Percentiles rank a stretch among this genome's conserved stretches.
Conservation (phyloP, 2,888 invertebrate genomes). For the Argynnis bischoffii region DNA sequence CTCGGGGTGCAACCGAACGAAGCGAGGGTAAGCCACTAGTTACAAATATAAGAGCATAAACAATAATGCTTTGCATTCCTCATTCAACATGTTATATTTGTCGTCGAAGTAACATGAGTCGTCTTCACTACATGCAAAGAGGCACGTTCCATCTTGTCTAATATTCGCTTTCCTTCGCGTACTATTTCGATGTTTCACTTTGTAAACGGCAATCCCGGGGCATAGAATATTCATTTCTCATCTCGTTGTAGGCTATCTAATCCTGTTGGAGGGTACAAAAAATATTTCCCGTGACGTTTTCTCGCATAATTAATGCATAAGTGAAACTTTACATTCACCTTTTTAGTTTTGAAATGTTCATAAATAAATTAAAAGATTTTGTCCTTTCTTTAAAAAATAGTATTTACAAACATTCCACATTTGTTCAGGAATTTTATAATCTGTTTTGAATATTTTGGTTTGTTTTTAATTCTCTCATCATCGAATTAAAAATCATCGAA, state of each 20-base stretch:
- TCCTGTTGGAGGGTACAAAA: conserved; percentile 42
- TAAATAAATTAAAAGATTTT: conserved; percentile 14
- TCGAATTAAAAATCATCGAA: too few relatives aligned
- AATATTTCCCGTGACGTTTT: conserved; percentile 44
- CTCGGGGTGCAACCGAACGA: too few relatives aligned
- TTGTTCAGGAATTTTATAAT: too few relatives aligned
- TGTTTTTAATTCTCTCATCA: too few relatives aligned
- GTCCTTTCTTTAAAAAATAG: background rate
- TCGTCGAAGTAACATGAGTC: background rate
- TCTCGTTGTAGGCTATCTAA: conserved; percentile 45
- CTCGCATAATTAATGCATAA: conserved; percentile 46
- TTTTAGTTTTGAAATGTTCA: conserved; percentile 13
- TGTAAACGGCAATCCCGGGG: conserved; percentile 34
- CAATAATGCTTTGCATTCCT: too few relatives aligned
- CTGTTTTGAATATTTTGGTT: too few relatives aligned
- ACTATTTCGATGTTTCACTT: conserved; percentile 32
- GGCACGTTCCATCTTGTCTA: conserved; percentile 15
- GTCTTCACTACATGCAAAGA: conserved; percentile 12
- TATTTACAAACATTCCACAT: background rate
- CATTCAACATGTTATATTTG: too few relatives aligned
- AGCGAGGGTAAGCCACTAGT: too few relatives aligned
- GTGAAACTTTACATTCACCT: conserved; percentile 31
- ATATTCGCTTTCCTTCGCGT: conserved; percentile 22
- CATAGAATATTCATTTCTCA: conserved; percentile 53
- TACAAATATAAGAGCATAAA: too few relatives aligned